Conservation (phyloP, 2,797 vertebrate genomes). For the Cyprinodon diabolis region DNA sequence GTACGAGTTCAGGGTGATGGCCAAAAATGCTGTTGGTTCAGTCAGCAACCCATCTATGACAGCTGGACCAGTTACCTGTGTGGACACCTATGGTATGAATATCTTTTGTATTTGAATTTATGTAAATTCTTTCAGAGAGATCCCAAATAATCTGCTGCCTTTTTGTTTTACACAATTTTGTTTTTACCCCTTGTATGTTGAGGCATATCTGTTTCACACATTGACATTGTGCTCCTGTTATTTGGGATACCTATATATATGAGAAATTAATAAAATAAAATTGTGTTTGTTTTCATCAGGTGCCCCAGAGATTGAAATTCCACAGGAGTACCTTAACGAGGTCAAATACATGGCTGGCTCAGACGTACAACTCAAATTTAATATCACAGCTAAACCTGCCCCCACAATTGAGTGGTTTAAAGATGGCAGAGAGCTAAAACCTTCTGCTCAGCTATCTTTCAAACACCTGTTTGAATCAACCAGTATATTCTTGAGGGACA, state of each 20-base stretch:
- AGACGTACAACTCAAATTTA: constrained; percentile 90
- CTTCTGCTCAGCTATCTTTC: constrained; percentile 83
- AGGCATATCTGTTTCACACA: background rate
- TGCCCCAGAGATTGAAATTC: constrained; percentile 92
- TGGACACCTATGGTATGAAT: constrained; percentile 91
- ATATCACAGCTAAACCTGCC: constrained; percentile 93
- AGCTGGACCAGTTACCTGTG: constrained; percentile 90
- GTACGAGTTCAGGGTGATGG: constrained; percentile 95
- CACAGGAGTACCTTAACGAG: constrained; percentile 91
- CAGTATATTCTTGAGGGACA: constrained; percentile 89
- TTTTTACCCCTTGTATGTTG: background rate
- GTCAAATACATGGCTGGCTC: constrained; percentile 91
- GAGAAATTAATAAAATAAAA: constrained; percentile 1
- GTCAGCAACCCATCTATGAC: constrained; percentile 92
- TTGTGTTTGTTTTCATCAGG: constrained; percentile 75
- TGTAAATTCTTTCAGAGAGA: background rate
- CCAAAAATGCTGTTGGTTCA: constrained; percentile 96
- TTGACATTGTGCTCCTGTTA: background rate
- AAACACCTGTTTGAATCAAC: constrained; percentile 90
- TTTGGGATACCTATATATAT: background rate
- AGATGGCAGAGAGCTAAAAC: constrained; percentile 90
- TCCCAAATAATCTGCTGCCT: background rate
- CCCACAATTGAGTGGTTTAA: constrained; percentile 97
- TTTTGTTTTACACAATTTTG: background rate
- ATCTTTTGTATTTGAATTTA: background rate